phyloP scores from a whole-genome alignment of 2,888 invertebrate genomes.

The Beris chalybata region DNA sequence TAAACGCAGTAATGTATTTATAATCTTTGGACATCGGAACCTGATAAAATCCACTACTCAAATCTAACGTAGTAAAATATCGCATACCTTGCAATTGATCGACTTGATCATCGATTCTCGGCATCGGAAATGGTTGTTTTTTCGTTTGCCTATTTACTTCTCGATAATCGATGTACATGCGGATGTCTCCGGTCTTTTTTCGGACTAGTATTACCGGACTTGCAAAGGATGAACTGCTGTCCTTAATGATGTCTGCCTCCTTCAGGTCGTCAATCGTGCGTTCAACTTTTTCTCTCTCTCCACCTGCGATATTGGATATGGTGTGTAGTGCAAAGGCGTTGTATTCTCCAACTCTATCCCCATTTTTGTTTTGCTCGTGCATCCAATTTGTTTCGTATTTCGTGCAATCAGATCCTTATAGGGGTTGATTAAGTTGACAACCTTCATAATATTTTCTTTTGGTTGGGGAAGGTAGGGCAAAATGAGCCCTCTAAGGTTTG shows the following conservation, averaged over 20 bases:
- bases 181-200: constrained; percentile 4
- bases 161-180: background rate
- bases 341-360: background rate
- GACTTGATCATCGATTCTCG: constrained; percentile 8
- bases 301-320: background rate
- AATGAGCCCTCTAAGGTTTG: too few species aligned
- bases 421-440: background rate
- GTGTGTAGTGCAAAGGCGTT: background rate
- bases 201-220: background rate
- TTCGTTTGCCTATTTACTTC: background rate
- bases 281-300: constrained; percentile 2
- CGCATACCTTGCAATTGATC: constrained; percentile 33
- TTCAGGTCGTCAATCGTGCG: background rate
- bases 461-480: too few species aligned
- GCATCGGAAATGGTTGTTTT: constrained; percentile 4
- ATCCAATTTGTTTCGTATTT: background rate
- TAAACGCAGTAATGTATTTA: constrained; percentile 42
- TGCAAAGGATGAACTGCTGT: background rate
- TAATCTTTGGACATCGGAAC: constrained; percentile 41
- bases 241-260: background rate
- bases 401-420: background rate
- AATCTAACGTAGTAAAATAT: constrained; percentile 40
- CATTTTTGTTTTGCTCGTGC: background rate
- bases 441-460: background rate
- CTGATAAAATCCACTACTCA: constrained; percentile 41